Conservation (phyloP, 2,888 invertebrate species). For the Platycheirus rosarum region DNA sequence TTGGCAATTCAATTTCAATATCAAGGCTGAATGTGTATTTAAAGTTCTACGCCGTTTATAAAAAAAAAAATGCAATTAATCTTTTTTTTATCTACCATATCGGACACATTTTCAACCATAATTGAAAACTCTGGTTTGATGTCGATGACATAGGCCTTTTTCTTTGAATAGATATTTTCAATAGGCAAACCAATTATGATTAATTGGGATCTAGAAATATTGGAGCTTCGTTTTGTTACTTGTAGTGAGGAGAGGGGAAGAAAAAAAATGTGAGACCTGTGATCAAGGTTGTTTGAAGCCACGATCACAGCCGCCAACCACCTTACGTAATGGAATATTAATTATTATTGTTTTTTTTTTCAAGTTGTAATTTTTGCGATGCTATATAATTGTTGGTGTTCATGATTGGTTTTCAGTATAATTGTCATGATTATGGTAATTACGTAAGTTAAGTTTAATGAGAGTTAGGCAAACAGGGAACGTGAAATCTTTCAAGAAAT, state of each 20-base stretch:
- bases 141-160: conserved; percentile 6
- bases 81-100: neutral
- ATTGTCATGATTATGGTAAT: conserved; percentile 60
- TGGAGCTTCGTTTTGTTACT: conserved; percentile 8
- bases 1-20: conserved; percentile 79
- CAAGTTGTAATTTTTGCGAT: conserved; percentile 39
- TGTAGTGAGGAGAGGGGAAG: neutral
- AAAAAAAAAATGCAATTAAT: conserved; percentile 14
- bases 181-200: neutral
- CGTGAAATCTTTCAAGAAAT: neutral
- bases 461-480: conserved; percentile 7
- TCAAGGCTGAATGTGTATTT: conserved; percentile 77
- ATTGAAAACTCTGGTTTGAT: neutral
- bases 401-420: conserved; percentile 27
- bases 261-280: conserved; percentile 50
- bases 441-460: conserved; percentile 39
- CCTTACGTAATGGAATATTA: conserved; percentile 61
- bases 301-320: conserved; percentile 38
- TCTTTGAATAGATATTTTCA: neutral
- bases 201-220: neutral
- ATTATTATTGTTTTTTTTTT: conserved; percentile 45
- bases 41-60: conserved; percentile 52
- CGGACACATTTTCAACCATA: conserved; percentile 3
- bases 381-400: conserved; percentile 45
- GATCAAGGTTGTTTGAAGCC: conserved; percentile 56